Conservation (phyloP, 2,888 invertebrate species). For the Philereme vetulata region DNA sequence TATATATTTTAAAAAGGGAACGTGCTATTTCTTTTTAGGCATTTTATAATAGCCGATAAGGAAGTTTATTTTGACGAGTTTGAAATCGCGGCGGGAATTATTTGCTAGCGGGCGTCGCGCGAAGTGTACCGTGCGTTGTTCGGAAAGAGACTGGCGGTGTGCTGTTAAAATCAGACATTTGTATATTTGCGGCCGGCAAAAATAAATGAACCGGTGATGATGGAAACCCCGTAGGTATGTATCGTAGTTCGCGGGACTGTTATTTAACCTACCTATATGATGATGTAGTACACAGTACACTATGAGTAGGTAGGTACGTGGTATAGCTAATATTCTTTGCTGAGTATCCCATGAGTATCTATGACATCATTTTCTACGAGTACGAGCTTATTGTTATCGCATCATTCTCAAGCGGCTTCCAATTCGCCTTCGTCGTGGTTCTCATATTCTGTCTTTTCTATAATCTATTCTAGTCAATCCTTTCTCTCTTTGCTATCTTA, state of each 20-base stretch:
- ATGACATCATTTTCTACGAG: too few species aligned
- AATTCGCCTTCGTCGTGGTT: too few species aligned
- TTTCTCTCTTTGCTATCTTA: too few species aligned
- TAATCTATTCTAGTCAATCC: too few species aligned
- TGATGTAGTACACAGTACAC: not conserved
- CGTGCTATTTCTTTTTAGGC: conserved; percentile 77
- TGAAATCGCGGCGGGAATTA: conserved; percentile 71
- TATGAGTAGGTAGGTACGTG: too few species aligned
- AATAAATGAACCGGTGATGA: conserved; percentile 73
- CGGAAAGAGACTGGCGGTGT: conserved; percentile 74
- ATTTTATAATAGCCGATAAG: conserved; percentile 55
- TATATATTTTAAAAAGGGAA: conserved; percentile 24
- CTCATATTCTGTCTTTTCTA: too few species aligned
- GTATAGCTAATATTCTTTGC: not conserved
- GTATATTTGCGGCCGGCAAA: conserved; percentile 79
- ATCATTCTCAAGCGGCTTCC: too few species aligned
- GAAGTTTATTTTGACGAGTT: conserved; percentile 54
- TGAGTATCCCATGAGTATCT: too few species aligned
- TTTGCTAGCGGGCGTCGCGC: conserved; percentile 46
- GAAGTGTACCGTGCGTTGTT: conserved; percentile 68
- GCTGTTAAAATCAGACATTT: conserved; percentile 65
- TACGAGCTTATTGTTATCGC: too few species aligned
- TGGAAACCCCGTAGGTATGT: conserved; percentile 64
- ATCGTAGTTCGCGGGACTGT: conserved; percentile 59
- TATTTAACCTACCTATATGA: conserved; percentile 55